phyloP scores from a whole-genome alignment of 2,113 vertebrate genomes.

The Epinephelus moara region DNA sequence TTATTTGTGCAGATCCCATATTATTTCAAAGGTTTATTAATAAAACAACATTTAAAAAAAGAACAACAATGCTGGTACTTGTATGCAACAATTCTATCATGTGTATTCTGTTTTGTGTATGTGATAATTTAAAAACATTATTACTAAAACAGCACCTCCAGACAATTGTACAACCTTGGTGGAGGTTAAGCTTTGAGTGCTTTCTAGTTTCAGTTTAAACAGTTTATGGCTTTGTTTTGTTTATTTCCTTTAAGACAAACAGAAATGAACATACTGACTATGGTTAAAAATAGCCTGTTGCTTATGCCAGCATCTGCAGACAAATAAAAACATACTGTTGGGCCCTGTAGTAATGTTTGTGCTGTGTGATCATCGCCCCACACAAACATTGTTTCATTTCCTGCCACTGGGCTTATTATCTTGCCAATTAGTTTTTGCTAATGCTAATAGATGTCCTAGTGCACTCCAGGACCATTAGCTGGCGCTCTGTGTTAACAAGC shows the following conservation, averaged over 20 bases:
- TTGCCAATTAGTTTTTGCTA: constrained; percentile 81
- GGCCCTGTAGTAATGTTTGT: constrained; percentile 60
- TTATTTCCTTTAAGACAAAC: constrained; percentile 13
- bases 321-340: constrained; percentile 33
- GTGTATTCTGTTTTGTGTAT: neutral
- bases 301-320: constrained; percentile 25
- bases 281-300: constrained; percentile 24
- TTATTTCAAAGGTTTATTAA: neutral
- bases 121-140: neutral
- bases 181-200: neutral
- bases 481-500: constrained; percentile 75
- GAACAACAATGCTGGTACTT: neutral
- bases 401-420: constrained; percentile 80
- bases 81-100: neutral
- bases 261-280: neutral
- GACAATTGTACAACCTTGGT: neutral
- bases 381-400: constrained; percentile 80
- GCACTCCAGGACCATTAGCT: constrained; percentile 82
- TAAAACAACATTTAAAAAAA: neutral
- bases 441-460: constrained; percentile 81
- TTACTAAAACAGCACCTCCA: neutral
- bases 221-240: neutral
- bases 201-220: neutral
- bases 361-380: constrained; percentile 65
- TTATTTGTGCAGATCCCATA: neutral